Percentiles rank a stretch among this genome's conserved stretches.
These are phyloP conservation scores for Hippasteria phrygiana DNA, from an alignment of 53 echinoderm and acorn worm genomes.

Conservation along the genomic window DNA sequence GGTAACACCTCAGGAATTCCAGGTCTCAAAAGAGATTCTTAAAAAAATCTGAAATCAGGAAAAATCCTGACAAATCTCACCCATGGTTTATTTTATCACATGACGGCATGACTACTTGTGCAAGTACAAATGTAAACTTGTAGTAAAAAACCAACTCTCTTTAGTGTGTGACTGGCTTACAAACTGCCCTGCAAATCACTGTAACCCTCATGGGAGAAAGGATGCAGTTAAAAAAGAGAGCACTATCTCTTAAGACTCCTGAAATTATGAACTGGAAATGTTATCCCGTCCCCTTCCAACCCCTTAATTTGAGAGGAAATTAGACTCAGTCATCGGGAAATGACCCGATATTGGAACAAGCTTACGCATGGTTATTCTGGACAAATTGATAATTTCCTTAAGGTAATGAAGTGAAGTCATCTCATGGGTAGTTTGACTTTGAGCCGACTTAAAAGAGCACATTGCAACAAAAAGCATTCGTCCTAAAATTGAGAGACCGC, in stretches of 20 bases:
- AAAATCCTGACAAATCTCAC: too few relatives aligned
- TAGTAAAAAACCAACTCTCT: too few relatives aligned
- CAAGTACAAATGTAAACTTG: too few relatives aligned
- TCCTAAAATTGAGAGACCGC: background rate
- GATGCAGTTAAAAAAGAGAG: too few relatives aligned
- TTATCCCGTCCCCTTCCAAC: constrained; percentile 16
- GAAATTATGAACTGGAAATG: constrained; percentile 33
- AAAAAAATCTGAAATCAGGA: too few relatives aligned
- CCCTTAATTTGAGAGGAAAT: constrained; percentile 36
- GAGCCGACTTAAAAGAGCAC: background rate
- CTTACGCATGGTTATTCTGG: constrained; percentile 12
- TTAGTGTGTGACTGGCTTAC: background rate
- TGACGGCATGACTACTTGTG: too few relatives aligned
- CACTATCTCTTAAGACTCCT: background rate
- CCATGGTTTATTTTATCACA: too few relatives aligned
- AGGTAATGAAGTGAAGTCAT: constrained; percentile 45
- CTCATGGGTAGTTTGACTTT: constrained; percentile 24
- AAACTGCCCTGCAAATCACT: background rate
- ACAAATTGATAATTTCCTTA: constrained; percentile 61
- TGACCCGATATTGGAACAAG: constrained; percentile 31
- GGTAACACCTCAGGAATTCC: too few relatives aligned
- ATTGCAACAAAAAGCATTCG: background rate
- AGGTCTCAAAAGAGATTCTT: too few relatives aligned
- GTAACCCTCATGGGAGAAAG: background rate
- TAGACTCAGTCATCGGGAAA: constrained; percentile 41